Evolutionary conservation across 2,797 vertebrate genomes (phyloP), one percentile per base, ranked within the genome.

Genomic region (Oophaga sylvatica): DNA sequence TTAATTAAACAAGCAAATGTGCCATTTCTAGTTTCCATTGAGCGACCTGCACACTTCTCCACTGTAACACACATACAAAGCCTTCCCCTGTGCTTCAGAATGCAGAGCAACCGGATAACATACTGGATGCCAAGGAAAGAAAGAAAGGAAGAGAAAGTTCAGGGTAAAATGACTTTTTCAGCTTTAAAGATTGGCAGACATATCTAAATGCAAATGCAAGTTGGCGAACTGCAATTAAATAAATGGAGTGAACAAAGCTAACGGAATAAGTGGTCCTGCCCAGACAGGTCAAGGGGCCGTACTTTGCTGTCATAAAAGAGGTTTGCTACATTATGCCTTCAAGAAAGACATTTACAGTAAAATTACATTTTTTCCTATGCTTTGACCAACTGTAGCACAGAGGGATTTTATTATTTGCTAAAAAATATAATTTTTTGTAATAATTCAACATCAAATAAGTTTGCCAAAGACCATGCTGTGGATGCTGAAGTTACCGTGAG

Each of bases 1-100:
- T 89, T 89, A 89, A 89, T 89, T 89, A 86, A 89, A 89, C 79
- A 89, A 83, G 88, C 80, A 87, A 83, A 89, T 77, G 71, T 67
- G 57, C 86, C 83, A 59, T 71, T 89, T 65, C 65, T 26, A 80
- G 63, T 75, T 89, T 83, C 73, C 71, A 87, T 86, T 83, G 80
- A 80, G 53, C 73, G 63, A 75, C 75, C 65, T 63, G 80, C 75
- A 86, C 84, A 79, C 84, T 83, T 87, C 56, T 84, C 16, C 41
- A 86, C 80, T 86, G 84, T 73, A 73, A 83, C 26, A 48, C 75
- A 78, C 79, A 86, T 79, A 89, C 60, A 86, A 89, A 83, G 84
- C 57, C 20, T 65, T 53, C 75, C 84, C 75, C 75, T 87, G 84
- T 80, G 70, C 84, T 78, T 83, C 26, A 57, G 83, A 65, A 71